A percentile compares a stretch with the other conserved stretches of the same genome.
Conservation (phyloP, 2,113 vertebrate species). For the Etheostoma cragini region DNA sequence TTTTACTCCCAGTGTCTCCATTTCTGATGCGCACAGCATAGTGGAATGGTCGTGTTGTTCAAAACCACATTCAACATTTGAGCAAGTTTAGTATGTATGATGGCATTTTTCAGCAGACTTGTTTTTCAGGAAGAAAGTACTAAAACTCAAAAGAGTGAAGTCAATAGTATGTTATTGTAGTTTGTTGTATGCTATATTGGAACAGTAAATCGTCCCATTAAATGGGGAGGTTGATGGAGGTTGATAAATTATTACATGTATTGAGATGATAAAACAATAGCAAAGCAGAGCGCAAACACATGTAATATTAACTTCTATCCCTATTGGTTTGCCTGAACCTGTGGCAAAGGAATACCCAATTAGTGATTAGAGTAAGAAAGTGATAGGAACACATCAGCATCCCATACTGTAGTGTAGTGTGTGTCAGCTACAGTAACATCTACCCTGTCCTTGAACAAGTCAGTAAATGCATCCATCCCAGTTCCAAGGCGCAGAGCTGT, state of each 20-base stretch:
- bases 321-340: background rate
- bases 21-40: background rate
- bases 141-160: background rate
- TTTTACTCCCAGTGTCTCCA: slow-evolving; percentile 3
- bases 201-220: background rate
- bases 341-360: background rate
- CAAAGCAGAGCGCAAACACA: background rate
- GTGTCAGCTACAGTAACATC: slow-evolving; percentile 22
- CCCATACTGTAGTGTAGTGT: background rate
- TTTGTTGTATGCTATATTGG: background rate
- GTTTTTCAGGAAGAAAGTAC: background rate
- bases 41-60: background rate
- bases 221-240: background rate
- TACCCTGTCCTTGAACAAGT: slow-evolving; percentile 55
- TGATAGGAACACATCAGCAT: background rate
- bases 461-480: slow-evolving; percentile 43
- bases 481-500: slow-evolving; percentile 22
- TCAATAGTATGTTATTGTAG: background rate
- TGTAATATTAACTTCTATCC: background rate
- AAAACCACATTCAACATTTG: background rate
- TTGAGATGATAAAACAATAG: background rate
- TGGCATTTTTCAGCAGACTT: background rate
- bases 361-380: slow-evolving; percentile 1
- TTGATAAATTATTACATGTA: background rate
- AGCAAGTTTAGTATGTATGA: background rate